Base-by-base conservation (phyloP, 2,888 invertebrate genomes). In the Diadromus collaris region DNA sequence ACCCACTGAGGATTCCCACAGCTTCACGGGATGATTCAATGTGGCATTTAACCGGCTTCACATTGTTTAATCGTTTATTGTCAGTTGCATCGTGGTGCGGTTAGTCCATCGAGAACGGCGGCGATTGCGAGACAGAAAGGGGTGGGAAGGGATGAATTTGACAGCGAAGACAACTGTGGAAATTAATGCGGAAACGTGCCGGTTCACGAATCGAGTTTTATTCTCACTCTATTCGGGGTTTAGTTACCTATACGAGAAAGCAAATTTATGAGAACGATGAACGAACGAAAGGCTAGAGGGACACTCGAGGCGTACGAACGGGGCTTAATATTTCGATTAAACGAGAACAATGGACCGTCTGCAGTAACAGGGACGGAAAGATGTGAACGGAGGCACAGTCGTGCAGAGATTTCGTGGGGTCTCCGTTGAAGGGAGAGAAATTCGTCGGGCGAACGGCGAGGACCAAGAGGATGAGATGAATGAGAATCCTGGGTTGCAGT, bases 271-370 rank as follows among this genome's bases (percentile, higher is more conserved):
- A 60, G 34, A 60, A 76, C 68, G 44, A 64, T 63, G 60, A 58
- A 71, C 67, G 56, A 73, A 72, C 61, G 68, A 69, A 58, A 63
- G 63, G 48, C 48, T n/a, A n/a, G 38, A 76, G 74, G 74, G 77
- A 71, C 64, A 76, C 73, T 54, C 19, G 73, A 74, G 78, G 77
- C 81, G 44, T 75, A 68, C 67, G 81, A 83, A 80, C 80, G 76
- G 82, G 82, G 83, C 10, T 83, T 85, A 85, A 85, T 86, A 82
- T 85, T 83, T 83, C 85, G 86, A 88, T 87, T 87, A 87, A 86
- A 85, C 80, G 73, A 75, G 82, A 86, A 88, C 85, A 88, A 88
- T 87, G 71, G 82, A 64, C 54, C 32, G 80, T 74, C 81, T 82
- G 78, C 54, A 70, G 75, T 58, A 58, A 78, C n/a, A 68, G 73